Percentiles rank a stretch among this genome's conserved stretches.
These are phyloP conservation scores for Orius insidiosus DNA, from an alignment of 1,140 invertebrate species.

Conservation along the genomic window DNA sequence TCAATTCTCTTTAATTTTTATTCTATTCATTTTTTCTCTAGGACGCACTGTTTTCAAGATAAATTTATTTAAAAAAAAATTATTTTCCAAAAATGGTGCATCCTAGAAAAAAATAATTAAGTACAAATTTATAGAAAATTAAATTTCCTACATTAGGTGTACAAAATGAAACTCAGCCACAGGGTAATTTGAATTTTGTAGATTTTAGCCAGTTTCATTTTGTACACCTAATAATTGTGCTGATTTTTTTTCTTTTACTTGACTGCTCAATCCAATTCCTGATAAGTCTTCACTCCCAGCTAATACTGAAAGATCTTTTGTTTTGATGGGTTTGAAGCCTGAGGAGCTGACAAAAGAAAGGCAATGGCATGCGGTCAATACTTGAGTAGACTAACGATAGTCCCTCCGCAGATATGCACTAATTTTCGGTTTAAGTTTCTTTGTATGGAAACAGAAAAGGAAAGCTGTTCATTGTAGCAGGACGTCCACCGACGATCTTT, in stretches of 20 bases:
- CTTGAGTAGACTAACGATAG: neutral
- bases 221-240: too few species aligned
- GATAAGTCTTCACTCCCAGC: neutral
- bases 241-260: neutral
- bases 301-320: neutral
- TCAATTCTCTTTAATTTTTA: too few species aligned
- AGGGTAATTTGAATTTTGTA: too few species aligned
- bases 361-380: constrained; percentile 1
- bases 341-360: neutral
- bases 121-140: too few species aligned
- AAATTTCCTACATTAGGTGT: too few species aligned
- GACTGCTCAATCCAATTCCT: neutral
- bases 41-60: too few species aligned
- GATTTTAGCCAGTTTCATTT: too few species aligned
- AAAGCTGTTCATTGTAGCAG: neutral
- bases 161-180: too few species aligned
- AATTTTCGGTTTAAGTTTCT: neutral
- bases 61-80: too few species aligned
- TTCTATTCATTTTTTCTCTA: too few species aligned
- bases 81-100: too few species aligned
- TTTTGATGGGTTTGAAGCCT: neutral
- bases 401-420: neutral
- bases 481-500: neutral
- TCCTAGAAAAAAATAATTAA: too few species aligned
- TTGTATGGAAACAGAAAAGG: constrained; percentile 1